Evolutionary conservation across 2,888 invertebrate species (phyloP), one percentile per base, ranked within the genome.

Genomic region (Proisotoma minuta): DNA sequence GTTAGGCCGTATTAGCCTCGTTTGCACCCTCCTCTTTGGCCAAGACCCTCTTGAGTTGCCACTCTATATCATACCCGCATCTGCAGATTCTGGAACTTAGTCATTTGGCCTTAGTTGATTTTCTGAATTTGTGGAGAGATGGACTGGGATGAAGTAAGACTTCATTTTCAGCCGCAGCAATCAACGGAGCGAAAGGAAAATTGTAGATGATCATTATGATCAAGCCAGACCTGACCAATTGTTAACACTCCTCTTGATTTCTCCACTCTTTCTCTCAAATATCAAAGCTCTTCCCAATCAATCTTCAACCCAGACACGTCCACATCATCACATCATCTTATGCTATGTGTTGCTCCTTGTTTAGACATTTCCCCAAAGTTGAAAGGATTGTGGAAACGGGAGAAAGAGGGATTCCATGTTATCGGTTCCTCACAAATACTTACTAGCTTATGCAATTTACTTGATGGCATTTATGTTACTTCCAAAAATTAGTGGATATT

Each of bases 1-100:
- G 73, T 73, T 73, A 73, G 70, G 70, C 71, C 73, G 71, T 72
- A 73, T 73, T 73, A 73, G 70, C 71, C 72, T 69, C 73, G 70
- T 73, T 71, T 71, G 71, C 73, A 71, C 71, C 73, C 73, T 60
- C 60, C 60, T 64, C 64, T 64, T 60, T 53, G 60, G 50, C 58
- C 60, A 60, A 60, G 57, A 57, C 60, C 57, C 62, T 56, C 43
- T 50, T 20, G 22, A 20, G 15, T 23, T 4, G 18, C 22, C 49
- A 49, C 49, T 49, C 49, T 22, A 49, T 20, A 47, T 47, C 50
- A 43, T 43, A 5, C 20, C 18, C 43, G 20, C 43, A n/a, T 43
- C 43, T 43, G 10, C 43, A 43, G 43, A 43, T 43, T 18, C 18
- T 43, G 18, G 15, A 18, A n/a, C n/a, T n/a, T n/a, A n/a, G n/a